Base-by-base conservation (phyloP, 30 jellyfish, hydroid and myxozoan genomes). In the Hydractinia symbiolongicarpus region DNA sequence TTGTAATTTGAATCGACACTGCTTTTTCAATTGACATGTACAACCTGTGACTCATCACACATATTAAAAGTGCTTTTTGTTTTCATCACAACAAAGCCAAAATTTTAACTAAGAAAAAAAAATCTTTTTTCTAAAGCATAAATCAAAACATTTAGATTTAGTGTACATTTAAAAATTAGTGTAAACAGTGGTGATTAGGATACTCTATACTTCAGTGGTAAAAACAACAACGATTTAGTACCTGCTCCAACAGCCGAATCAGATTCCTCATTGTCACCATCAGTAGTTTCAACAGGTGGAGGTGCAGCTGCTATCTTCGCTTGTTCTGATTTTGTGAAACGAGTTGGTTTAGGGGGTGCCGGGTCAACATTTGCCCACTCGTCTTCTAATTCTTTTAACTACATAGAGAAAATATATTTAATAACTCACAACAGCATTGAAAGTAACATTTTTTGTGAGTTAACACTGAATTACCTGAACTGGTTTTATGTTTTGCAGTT, bases 371-470 rank as follows among this genome's bases (percentile, higher is more conserved):
- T 79, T 30, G 89, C 72, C 95, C 95, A 88, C 70, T 94, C 99
- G 50, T 94, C 97, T 56, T 89, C 97, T 9, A 94, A 86, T 67
- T 94, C 99, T 83, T 94, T 94, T 84, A 94, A 30, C 96, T 88
- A 50, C 19, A 67, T 56, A 56, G 53, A 19, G 17, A 67, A 14
- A 11, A 8, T 50, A 62, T 30, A 30, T 0, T 30, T 30, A 30
- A 30, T 30, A 30, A 30, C 44, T 30, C 44, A 58, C 69, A 58
- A 58, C 69, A 58, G 19, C 69, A 58, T 11, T 13, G 40, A 6
- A 44, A 64, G 7, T 51, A 64, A 64, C 74, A 6, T n/a, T 51
- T 6, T 51, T n/a, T 4, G 9, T 6, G 50, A 21, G 8, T 7
- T 53, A 72, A 8, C 58, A 58, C 10, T 51, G 44, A 8, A 64